These are phyloP conservation scores for Vimba vimba DNA, from an alignment of 2,113 vertebrate species.

Conservation along the genomic window DNA sequence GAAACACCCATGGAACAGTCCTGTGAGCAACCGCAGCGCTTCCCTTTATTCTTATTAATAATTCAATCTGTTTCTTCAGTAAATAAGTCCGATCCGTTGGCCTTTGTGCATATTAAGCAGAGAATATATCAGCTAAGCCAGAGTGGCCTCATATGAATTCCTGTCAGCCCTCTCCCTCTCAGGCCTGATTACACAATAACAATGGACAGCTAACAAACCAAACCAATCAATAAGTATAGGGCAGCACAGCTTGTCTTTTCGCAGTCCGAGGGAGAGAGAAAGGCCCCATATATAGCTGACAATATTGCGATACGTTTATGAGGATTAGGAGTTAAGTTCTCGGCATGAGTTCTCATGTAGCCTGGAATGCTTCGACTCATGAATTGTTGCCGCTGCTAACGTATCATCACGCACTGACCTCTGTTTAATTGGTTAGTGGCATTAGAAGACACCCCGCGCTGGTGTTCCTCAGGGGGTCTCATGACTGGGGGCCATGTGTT, in stretches of 20 bases:
- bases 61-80: constrained; percentile 58
- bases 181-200: constrained; percentile 71
- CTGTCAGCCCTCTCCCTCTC: constrained; percentile 54
- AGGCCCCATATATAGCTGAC: constrained; percentile 93
- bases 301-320: constrained; percentile 93
- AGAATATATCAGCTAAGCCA: constrained; percentile 48
- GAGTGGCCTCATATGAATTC: constrained; percentile 59
- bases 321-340: constrained; percentile 87
- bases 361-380: constrained; percentile 98
- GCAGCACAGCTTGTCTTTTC: constrained; percentile 70
- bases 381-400: constrained; percentile 97
- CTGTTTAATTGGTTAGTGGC: constrained; percentile 84
- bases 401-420: constrained; percentile 94
- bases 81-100: constrained; percentile 57
- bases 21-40: constrained; percentile 46
- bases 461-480: constrained; percentile 79
- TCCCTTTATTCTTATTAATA: constrained; percentile 66
- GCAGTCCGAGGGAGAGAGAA: constrained; percentile 53
- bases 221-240: constrained; percentile 68
- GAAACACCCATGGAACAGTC: constrained; percentile 56
- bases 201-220: constrained; percentile 70
- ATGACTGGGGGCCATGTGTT: constrained; percentile 83
- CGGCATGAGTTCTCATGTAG: constrained; percentile 86
- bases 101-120: constrained; percentile 58
- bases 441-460: constrained; percentile 71